Percentiles rank a stretch among this genome's conserved stretches.
These are phyloP conservation scores for Encarsia formosa DNA, from an alignment of 2,888 invertebrate species.

Conservation along the genomic window DNA sequence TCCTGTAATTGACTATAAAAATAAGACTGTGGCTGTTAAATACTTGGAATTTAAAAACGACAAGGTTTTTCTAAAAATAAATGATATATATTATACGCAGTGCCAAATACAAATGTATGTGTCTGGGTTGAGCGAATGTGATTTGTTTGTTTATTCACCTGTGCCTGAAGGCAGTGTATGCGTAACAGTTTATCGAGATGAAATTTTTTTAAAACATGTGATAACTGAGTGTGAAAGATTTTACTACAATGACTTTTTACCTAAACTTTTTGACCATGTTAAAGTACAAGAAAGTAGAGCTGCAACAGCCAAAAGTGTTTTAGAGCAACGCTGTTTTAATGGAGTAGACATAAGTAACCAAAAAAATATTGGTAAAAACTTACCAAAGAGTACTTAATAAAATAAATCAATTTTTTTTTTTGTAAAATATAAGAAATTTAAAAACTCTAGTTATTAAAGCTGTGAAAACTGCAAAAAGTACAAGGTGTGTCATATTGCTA, in stretches of 20 bases:
- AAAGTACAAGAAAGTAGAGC: neutral
- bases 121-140: constrained; percentile 22
- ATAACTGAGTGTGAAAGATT: constrained; percentile 16
- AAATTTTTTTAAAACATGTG: constrained; percentile 15
- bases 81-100: constrained; percentile 21
- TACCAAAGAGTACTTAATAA: too few relatives aligned
- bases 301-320: neutral
- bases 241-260: constrained; percentile 20
- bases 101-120: constrained; percentile 25
- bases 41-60: constrained; percentile 16
- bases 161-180: constrained; percentile 7
- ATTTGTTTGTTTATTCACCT: constrained; percentile 27
- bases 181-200: constrained; percentile 12
- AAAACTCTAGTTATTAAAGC: too few relatives aligned
- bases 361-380: too few relatives aligned
- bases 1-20: constrained; percentile 13
- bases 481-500: too few relatives aligned
- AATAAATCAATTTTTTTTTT: too few relatives aligned
- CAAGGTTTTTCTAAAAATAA: constrained; percentile 8
- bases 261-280: neutral
- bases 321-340: neutral
- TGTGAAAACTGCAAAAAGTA: too few relatives aligned
- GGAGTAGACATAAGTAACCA: neutral
- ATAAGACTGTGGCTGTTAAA: constrained; percentile 16
- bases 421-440: too few relatives aligned